phyloP scores from a whole-genome alignment of 2,797 vertebrate species.

The Tokudaia tokunoshimensis region DNA sequence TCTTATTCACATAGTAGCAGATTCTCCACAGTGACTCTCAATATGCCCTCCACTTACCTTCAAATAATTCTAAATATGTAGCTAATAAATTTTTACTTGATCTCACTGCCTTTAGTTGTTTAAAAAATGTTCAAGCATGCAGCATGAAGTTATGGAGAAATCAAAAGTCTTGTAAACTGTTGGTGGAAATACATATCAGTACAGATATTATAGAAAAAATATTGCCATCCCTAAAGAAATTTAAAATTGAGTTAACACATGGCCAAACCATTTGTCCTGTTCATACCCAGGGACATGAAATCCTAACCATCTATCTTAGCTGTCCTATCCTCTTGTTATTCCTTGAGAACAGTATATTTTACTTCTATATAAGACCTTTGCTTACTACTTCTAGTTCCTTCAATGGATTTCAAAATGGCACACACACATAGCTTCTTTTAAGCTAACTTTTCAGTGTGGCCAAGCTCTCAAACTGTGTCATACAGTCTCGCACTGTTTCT shows the following conservation, averaged over 20 bases:
- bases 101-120: neutral
- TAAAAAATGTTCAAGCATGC: neutral
- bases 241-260: neutral
- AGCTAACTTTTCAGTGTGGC: neutral
- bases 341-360: neutral
- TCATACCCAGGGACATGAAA: neutral
- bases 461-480: neutral
- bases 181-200: neutral
- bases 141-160: neutral
- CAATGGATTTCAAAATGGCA: neutral
- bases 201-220: neutral
- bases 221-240: neutral
- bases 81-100: neutral
- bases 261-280: neutral
- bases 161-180: neutral
- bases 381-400: neutral
- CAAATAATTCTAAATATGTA: neutral
- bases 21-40: neutral
- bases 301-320: neutral
- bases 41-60: neutral
- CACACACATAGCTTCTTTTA: neutral
- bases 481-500: neutral
- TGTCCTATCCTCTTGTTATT: neutral
- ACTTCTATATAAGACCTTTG: neutral
- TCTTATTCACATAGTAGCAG: neutral